Conservation (phyloP, 2,888 invertebrate genomes). For the Trichogramma evanescens region DNA sequence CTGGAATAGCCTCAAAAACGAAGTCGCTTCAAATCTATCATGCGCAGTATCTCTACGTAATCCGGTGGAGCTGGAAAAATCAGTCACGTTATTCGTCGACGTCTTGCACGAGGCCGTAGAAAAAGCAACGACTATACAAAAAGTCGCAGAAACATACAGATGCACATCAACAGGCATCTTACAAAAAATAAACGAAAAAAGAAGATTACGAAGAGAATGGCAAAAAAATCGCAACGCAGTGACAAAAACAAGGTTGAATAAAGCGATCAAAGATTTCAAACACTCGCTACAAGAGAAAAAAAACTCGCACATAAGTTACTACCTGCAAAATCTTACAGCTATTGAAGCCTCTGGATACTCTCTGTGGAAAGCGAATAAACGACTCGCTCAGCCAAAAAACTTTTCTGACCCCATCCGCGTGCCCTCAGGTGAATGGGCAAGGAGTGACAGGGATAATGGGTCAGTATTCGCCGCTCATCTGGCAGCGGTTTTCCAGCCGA, state of each 20-base stretch:
- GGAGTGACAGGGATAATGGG: too few relatives aligned
- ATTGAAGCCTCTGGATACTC: neutral
- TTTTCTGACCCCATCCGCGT: neutral
- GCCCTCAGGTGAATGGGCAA: neutral
- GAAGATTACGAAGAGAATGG: neutral
- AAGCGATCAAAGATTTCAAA: neutral
- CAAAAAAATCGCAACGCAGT: neutral
- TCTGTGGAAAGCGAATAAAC: neutral
- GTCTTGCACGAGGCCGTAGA: neutral
- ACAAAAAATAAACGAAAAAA: neutral
- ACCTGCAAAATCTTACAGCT: neutral
- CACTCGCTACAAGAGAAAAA: neutral
- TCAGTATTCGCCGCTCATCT: too few relatives aligned
- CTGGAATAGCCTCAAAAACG: neutral
- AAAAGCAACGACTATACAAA: too few relatives aligned
- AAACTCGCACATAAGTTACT: neutral
- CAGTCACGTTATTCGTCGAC: neutral
- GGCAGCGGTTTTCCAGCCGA: too few relatives aligned
- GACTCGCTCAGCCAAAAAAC: neutral
- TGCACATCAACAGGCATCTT: too few relatives aligned
- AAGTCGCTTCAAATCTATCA: neutral
- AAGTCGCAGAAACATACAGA: too few relatives aligned
- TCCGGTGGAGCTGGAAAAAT: neutral
- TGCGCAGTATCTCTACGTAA: neutral
- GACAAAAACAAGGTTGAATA: neutral